Evolutionary conservation across 2,888 invertebrate species (phyloP), one percentile per base, ranked within the genome.

Genomic region (Augiades crinisus): DNA sequence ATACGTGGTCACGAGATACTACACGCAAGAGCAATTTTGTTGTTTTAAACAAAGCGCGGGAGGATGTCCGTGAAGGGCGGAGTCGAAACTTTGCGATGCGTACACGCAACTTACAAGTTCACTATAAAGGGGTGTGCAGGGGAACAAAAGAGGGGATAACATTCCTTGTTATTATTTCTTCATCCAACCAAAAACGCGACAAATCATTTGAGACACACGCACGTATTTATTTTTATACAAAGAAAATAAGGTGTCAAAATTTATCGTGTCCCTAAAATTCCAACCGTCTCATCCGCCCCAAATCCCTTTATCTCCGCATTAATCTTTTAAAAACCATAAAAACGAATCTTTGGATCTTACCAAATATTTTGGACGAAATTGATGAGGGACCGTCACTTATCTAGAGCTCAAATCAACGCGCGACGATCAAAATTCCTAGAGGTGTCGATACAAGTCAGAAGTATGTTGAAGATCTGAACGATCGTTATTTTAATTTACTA

Each of bases 321-420:
- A 85, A 88, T 89, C 87, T 88, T 78, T 80, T 70, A 66, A 76
- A 80, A 75, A 70, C 79, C 72, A 81, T 86, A 86, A 88, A 50
- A 88, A 83, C 69, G 75, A 81, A 88, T 83, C 82, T 78, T 78
- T 72, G 75, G 77, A 84, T 86, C 84, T 85, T 72, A 78, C 70
- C 70, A 83, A 87, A 87, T 82, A 85, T 88, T 86, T 86, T 81
- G 80, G 84, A 80, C 72, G 67, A 84, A 86, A 89, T 87, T 86
- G 84, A 89, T 87, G 84, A 71, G 81, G 77, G 70, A 79, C 78
- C 75, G 65, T 72, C 62, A 67, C 65, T 82, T 86, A 89, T 89
- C 89, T 70, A 61, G 60, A 69, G 64, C 71, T 73, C 55, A 67
- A 71, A 87, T 88, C 87, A 62, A 76, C 68, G 70, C 74, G 67